Evolutionary conservation across 2,797 vertebrate species (phyloP).

Genomic region (Periophthalmus magnuspinnatus): DNA sequence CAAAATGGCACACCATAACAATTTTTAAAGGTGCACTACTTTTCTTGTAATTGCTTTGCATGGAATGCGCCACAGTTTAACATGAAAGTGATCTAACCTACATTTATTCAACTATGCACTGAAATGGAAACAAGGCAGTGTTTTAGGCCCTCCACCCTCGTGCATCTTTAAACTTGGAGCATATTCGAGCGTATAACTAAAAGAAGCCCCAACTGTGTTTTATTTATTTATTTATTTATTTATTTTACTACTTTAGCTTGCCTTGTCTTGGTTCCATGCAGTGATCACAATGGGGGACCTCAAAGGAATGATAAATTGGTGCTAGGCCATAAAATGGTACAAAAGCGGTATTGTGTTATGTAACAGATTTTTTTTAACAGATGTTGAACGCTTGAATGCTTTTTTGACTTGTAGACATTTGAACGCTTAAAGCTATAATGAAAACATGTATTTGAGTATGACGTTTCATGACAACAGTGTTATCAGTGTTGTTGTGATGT

Average conservation of each 20-base stretch:
- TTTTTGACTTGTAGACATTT: not conserved
- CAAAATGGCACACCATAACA: no score
- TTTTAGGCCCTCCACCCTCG: no score
- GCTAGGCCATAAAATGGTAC: not conserved
- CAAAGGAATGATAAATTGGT: conserved; percentile 5
- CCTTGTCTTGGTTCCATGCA: no score
- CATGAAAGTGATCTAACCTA: no score
- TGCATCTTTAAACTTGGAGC: no score
- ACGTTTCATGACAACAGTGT: not conserved
- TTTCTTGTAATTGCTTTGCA: no score
- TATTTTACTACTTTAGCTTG: no score
- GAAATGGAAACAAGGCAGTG: no score
- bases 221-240: not conserved
- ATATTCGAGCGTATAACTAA: no score
- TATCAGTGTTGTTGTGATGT: conserved; percentile 7
- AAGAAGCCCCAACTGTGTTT: not conserved
- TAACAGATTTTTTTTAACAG: conserved; percentile 16
- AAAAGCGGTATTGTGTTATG: not conserved
- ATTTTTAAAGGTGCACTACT: no score
- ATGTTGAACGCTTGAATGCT: not conserved
- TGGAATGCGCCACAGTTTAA: no score
- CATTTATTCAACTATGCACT: no score
- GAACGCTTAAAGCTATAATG: not conserved
- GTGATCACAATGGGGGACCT: not conserved
- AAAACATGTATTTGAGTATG: not conserved